These are phyloP conservation scores for Rhinella marina DNA, from an alignment of 2,797 vertebrate species.

Conservation along the genomic window DNA sequence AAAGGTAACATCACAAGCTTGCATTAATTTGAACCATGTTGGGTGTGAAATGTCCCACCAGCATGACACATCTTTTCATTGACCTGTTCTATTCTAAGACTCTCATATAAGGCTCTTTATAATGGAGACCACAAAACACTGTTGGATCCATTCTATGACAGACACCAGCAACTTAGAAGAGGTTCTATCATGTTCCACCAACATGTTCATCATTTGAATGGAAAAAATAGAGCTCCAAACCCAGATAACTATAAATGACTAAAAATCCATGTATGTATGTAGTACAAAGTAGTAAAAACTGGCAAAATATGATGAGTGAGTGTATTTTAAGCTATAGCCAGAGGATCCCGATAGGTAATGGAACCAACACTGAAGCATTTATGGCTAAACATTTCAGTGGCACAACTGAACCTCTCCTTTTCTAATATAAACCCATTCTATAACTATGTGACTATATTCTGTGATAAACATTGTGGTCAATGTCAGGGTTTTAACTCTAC, in stretches of 20 bases:
- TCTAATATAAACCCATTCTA: not conserved
- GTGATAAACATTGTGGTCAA: not conserved
- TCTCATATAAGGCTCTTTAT: not conserved
- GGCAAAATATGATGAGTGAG: no score
- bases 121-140: not conserved
- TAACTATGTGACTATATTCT: not conserved
- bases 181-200: not conserved
- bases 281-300: no score
- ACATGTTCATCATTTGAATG: no score
- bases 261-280: no score
- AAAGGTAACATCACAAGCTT: conserved; percentile 13
- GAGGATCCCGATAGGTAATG: no score
- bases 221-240: no score
- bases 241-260: no score
- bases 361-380: no score
- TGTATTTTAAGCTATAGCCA: no score
- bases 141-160: not conserved
- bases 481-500: not conserved
- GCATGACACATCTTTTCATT: not conserved
- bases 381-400: no score
- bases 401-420: no score
- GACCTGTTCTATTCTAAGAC: not conserved
- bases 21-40: not conserved
- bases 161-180: not conserved
- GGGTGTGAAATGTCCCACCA: conserved; percentile 14